Evolutionary conservation across 2,888 invertebrate species (phyloP), one percentile per base, ranked within the genome.

Genomic region (Ichneumoninae sp.): DNA sequence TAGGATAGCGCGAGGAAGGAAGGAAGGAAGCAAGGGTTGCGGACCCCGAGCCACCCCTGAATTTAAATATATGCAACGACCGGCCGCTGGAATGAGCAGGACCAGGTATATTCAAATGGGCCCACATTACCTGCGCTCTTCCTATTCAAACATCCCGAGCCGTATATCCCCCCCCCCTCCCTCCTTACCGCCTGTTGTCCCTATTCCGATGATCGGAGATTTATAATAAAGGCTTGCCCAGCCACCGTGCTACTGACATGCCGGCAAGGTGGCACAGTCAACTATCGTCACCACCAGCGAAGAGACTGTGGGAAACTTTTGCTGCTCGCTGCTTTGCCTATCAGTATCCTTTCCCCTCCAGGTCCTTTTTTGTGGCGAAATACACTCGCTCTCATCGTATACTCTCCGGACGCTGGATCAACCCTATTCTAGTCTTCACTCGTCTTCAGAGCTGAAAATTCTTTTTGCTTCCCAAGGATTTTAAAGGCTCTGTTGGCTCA

Each of bases 61-160:
- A 93, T 92, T 92, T 91, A 91, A 93, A 93, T 93, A 93, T 93
- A 93, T 93, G 93, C 93, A 93, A 91, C 91, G 89, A 90, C 87
- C 89, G 87, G 89, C 88, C 87, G 86, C 82, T 77, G 74, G 83
- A 83, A 86, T 62, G 83, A 86, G 76, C 74, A 76, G 82, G 79
- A 87, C 89, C 91, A 91, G 92, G 91, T 92, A 92, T 93, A 93
- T 93, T 93, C 93, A 93, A 93, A 93, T 93, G 88, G 88, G 90
- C 82, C 83, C 89, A 89, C 90, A 92, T 93, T 93, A 92, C 93
- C 93, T 92, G 93, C 87, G 91, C 91, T 92, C 93, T 93, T 93
- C 93, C 93, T 93, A 93, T 93, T 93, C 93, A 93, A 93, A 93
- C 92, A 91, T 80, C 74, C 87, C 88, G 86, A 83, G 77, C 85